phyloP scores from a whole-genome alignment of 2,797 vertebrate species.

The Enteromius unitaeniatus region DNA sequence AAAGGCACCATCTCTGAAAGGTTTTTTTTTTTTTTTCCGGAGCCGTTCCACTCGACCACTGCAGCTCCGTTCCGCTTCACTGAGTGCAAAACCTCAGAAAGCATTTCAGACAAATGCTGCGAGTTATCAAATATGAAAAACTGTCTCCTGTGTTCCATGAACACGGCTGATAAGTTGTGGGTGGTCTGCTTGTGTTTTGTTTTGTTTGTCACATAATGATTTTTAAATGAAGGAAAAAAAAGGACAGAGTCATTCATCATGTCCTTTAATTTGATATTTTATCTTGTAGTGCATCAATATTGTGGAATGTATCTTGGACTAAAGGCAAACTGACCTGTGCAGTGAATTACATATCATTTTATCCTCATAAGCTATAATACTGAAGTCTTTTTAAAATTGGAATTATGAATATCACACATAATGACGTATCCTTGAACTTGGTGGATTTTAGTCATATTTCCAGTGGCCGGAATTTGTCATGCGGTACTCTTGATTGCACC shows the following conservation, averaged over 20 bases:
- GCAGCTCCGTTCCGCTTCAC: conserved; percentile 1
- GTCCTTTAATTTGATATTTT: conserved; percentile 23
- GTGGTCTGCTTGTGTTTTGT: conserved; percentile 1
- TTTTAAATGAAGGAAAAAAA: conserved; percentile 29
- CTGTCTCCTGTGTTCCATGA: conserved; percentile 54
- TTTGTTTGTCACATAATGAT: not conserved
- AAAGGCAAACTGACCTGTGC: conserved; percentile 40
- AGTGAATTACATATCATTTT: conserved; percentile 42
- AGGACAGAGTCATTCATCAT: not conserved
- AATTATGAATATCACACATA: not conserved
- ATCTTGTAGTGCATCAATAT: conserved; percentile 16
- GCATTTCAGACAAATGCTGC: conserved; percentile 22
- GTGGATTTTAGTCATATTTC: conserved; percentile 28
- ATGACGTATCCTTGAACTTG: not conserved
- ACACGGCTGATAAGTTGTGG: conserved; percentile 16
- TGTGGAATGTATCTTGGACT: conserved; percentile 45
- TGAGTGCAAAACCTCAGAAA: conserved; percentile 5
- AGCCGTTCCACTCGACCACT: conserved; percentile 15
- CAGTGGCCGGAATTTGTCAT: conserved; percentile 19
- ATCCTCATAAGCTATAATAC: conserved; percentile 26
- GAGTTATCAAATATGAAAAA: conserved; percentile 13
- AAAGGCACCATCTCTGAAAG: not conserved
- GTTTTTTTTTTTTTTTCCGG: not conserved
- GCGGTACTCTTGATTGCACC: conserved; percentile 19
- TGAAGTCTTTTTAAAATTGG: conserved; percentile 21